Conservation (phyloP, 2,888 invertebrate genomes). For the Anthoptus insignis region DNA sequence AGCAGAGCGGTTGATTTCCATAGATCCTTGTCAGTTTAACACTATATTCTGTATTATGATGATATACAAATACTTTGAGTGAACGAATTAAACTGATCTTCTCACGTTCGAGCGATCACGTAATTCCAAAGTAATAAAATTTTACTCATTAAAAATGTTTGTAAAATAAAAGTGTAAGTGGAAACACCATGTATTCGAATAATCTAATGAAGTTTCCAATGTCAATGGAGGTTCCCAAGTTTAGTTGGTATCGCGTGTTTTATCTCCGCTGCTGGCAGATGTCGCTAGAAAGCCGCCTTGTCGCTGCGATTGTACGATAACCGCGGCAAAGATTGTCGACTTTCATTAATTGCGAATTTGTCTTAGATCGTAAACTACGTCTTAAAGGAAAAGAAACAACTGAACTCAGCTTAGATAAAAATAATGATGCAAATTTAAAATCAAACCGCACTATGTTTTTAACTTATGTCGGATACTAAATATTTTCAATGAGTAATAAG, state of each 20-base stretch:
- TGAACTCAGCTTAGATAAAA: not conserved
- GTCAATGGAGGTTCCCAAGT: constrained; percentile 48
- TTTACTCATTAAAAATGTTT: too few relatives aligned
- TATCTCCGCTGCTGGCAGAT: constrained; percentile 64
- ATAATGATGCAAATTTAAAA: constrained; percentile 10
- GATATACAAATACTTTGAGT: too few relatives aligned
- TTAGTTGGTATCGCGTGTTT: constrained; percentile 58
- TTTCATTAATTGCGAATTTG: constrained; percentile 62
- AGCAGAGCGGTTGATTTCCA: too few relatives aligned
- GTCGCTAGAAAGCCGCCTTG: constrained; percentile 66
- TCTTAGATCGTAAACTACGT: constrained; percentile 43
- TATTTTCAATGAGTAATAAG: too few relatives aligned
- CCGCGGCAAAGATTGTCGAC: constrained; percentile 52
- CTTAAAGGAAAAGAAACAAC: constrained; percentile 18
- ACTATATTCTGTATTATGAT: too few relatives aligned
- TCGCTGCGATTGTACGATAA: constrained; percentile 64
- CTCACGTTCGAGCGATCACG: too few relatives aligned
- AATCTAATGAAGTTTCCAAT: constrained; percentile 36
- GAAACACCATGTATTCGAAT: constrained; percentile 12
- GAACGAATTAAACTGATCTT: too few relatives aligned
- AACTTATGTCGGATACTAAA: too few relatives aligned
- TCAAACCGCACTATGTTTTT: not conserved
- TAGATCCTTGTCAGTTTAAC: too few relatives aligned
- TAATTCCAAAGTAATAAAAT: too few relatives aligned
- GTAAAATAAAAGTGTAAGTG: not conserved